Evolutionary conservation across 2,888 invertebrate genomes (phyloP).

Genomic region (Pterobdella sp.): DNA sequence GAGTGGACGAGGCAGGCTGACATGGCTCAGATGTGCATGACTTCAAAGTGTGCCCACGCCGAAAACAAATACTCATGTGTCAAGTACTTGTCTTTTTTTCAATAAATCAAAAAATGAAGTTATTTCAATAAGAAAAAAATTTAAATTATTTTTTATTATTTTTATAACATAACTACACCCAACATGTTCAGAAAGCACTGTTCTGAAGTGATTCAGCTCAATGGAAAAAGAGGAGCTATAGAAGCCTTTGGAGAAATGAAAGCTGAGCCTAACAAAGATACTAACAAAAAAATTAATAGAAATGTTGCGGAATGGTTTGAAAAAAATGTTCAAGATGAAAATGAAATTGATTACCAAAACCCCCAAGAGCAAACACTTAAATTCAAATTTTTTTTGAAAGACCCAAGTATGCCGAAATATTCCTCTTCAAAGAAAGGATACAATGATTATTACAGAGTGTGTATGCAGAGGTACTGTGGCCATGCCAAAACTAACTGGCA

Average conservation of each 20-base stretch:
- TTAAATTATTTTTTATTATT: no score
- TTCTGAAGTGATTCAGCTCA: neutral
- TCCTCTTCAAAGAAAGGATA: neutral
- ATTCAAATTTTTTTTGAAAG: neutral
- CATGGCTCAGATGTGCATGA: conserved; percentile 9
- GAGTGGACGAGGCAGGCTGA: neutral
- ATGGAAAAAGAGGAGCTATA: neutral
- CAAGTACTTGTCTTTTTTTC: no score
- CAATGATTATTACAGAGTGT: neutral
- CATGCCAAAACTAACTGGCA: neutral
- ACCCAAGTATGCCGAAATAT: neutral
- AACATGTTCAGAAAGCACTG: neutral
- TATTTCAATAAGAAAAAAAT: no score
- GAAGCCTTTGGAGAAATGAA: neutral
- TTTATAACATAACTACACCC: no score
- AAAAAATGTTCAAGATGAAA: neutral
- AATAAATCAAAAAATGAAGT: no score
- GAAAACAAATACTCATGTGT: neutral
- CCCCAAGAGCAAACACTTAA: neutral
- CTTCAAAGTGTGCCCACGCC: neutral
- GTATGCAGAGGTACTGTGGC: neutral
- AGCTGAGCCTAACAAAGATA: neutral
- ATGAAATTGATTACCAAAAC: neutral
- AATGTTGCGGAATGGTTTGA: neutral
- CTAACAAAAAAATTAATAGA: neutral